Conservation (phyloP, 2,888 invertebrate species). For the Rhagophthalmus giganteus region DNA sequence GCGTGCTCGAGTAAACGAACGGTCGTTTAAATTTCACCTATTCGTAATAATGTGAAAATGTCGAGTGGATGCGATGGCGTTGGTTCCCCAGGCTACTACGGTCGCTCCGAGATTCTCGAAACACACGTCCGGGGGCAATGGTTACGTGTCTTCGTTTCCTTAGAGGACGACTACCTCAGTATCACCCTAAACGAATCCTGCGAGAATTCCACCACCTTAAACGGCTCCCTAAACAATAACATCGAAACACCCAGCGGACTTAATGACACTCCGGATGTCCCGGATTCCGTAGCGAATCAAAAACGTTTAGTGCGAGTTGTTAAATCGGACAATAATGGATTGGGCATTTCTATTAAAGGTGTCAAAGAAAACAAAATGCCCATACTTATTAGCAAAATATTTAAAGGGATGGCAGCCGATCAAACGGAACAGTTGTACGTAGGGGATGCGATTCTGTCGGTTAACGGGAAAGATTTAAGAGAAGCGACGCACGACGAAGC, state of each 20-base stretch:
- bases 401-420: constrained; percentile 98
- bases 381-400: constrained; percentile 97
- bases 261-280: constrained; percentile 74
- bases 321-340: constrained; percentile 96
- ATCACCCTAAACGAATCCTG: constrained; percentile 86
- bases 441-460: constrained; percentile 96
- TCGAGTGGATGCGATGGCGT: constrained; percentile 46
- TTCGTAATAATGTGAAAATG: constrained; percentile 43
- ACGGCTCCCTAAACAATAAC: constrained; percentile 68
- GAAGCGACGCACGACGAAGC: constrained; percentile 99
- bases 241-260: constrained; percentile 73
- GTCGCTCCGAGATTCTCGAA: constrained; percentile 84
- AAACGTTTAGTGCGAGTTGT: constrained; percentile 93
- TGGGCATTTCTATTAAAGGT: constrained; percentile 98
- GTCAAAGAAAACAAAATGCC: constrained; percentile 99
- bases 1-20: constrained; percentile 14
- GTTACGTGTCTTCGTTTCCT: constrained; percentile 88
- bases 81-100: constrained; percentile 52
- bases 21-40: constrained; percentile 7
- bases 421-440: constrained; percentile 96
- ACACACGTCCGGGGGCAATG: constrained; percentile 91
- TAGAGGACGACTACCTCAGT: constrained; percentile 89
- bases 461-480: constrained; percentile 94
- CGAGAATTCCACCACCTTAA: constrained; percentile 77
- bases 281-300: constrained; percentile 90